Conservation (phyloP, 1,140 invertebrate species). For the Stegodyphus mimosarum region DNA sequence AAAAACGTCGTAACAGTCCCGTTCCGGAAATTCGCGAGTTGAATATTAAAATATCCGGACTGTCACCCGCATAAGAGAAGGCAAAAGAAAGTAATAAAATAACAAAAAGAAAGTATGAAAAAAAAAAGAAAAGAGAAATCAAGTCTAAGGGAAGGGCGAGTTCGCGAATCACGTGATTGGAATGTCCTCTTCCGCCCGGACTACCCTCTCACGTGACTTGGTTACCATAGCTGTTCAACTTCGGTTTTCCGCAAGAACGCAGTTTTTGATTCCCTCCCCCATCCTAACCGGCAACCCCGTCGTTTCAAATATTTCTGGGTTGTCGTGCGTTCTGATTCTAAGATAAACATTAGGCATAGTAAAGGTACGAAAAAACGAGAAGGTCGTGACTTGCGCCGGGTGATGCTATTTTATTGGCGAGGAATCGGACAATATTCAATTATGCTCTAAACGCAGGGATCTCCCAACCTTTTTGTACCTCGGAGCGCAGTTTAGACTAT, state of each 20-base stretch:
- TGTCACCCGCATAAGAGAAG: background rate
- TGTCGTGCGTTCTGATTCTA: conserved; percentile 14
- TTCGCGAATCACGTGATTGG: conserved; percentile 38
- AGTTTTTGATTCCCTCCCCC: conserved; percentile 32
- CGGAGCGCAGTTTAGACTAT: too few species aligned
- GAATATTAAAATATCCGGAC: conserved; percentile 25
- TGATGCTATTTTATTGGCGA: too few species aligned
- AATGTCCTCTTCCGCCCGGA: conserved; percentile 42
- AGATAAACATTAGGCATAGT: conserved; percentile 17
- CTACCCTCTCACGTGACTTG: conserved; percentile 25
- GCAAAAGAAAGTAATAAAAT: too few species aligned
- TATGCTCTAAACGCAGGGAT: too few species aligned
- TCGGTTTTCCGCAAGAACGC: conserved; percentile 41
- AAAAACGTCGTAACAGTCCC: background rate
- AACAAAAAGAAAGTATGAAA: too few species aligned
- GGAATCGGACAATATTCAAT: too few species aligned
- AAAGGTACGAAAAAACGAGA: too few species aligned
- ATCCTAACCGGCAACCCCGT: background rate
- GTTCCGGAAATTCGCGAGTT: conserved; percentile 9
- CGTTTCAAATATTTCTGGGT: conserved; percentile 10
- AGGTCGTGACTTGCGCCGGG: too few species aligned
- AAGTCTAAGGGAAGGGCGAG: background rate
- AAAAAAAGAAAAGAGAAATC: background rate
- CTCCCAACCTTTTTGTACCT: too few species aligned
- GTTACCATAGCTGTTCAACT: background rate